A percentile compares a stretch with the other conserved stretches of the same genome.
phyloP scores from a whole-genome alignment of 1,140 invertebrate genomes.

The Epicauta chinensis region DNA sequence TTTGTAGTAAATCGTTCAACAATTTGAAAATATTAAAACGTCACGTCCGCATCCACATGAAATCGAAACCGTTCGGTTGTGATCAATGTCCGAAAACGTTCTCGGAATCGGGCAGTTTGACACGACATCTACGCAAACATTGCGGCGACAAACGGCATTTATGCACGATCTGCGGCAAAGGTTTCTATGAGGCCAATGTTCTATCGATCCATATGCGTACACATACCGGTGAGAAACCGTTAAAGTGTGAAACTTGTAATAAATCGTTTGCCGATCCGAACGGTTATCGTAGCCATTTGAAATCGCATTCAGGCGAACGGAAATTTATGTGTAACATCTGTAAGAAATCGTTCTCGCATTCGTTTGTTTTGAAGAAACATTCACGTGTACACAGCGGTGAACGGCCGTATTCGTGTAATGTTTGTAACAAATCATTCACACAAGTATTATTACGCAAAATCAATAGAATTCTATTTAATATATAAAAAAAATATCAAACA shows the following conservation, averaged over 20 bases:
- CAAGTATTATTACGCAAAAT: slow-evolving; percentile 4
- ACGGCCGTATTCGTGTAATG: slow-evolving; percentile 29
- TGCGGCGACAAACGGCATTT: slow-evolving; percentile 40
- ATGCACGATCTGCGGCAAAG: slow-evolving; percentile 32
- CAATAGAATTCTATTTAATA: not conserved
- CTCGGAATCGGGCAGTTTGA: slow-evolving; percentile 40
- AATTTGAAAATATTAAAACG: slow-evolving; percentile 26
- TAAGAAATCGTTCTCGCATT: slow-evolving; percentile 35
- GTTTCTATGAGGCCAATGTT: slow-evolving; percentile 28
- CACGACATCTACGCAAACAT: slow-evolving; percentile 41
- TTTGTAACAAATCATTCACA: slow-evolving; percentile 27
- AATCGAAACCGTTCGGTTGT: slow-evolving; percentile 34
- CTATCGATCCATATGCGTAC: slow-evolving; percentile 27
- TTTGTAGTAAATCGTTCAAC: slow-evolving; percentile 26
- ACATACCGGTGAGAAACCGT: slow-evolving; percentile 43
- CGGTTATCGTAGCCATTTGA: slow-evolving; percentile 41
- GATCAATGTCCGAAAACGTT: slow-evolving; percentile 42
- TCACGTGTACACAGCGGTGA: slow-evolving; percentile 34
- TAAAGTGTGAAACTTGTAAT: slow-evolving; percentile 41
- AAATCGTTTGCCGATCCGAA: slow-evolving; percentile 43
- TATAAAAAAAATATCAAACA: not conserved
- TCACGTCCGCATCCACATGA: slow-evolving; percentile 29
- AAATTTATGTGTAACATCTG: slow-evolving; percentile 32
- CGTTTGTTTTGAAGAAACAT: slow-evolving; percentile 37
- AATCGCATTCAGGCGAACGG: slow-evolving; percentile 42